phyloP scores from a whole-genome alignment of 2,888 invertebrate species.

The Coleophora deauratella region DNA sequence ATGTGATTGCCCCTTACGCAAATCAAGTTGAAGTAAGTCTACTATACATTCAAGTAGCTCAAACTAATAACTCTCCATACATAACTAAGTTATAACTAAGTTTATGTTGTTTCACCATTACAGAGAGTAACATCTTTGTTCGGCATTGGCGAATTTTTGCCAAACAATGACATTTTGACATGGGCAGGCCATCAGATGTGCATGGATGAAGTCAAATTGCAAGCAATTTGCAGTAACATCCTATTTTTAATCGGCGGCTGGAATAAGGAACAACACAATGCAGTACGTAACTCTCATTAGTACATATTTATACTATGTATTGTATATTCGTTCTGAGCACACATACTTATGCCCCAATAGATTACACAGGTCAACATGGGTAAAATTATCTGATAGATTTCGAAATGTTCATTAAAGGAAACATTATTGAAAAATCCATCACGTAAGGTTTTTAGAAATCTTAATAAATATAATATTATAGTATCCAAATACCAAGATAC shows the following conservation, averaged over 20 bases:
- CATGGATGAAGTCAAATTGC: constrained; percentile 66
- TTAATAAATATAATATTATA: too few species aligned
- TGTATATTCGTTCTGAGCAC: background rate
- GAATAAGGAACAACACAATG: constrained; percentile 69
- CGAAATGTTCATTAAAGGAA: too few species aligned
- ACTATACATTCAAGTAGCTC: too few species aligned
- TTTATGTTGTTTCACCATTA: too few species aligned
- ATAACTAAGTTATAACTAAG: too few species aligned
- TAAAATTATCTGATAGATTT: too few species aligned
- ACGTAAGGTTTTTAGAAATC: too few species aligned
- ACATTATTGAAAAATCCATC: too few species aligned
- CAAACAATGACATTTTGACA: constrained; percentile 65
- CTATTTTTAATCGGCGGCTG: constrained; percentile 79
- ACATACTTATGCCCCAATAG: background rate
- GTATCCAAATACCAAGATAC: too few species aligned
- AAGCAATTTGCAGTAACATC: constrained; percentile 77
- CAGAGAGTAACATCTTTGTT: constrained; percentile 54
- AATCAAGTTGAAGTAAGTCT: constrained; percentile 51
- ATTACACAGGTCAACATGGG: too few species aligned
- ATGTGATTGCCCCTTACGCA: constrained; percentile 50
- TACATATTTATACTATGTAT: constrained; percentile 17
- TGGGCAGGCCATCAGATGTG: constrained; percentile 70
- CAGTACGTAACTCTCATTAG: constrained; percentile 58
- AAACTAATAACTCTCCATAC: too few species aligned
- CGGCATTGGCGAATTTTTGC: constrained; percentile 78